Conservation (phyloP, 2,113 vertebrate genomes). For the Miniopterus natalensis region DNA sequence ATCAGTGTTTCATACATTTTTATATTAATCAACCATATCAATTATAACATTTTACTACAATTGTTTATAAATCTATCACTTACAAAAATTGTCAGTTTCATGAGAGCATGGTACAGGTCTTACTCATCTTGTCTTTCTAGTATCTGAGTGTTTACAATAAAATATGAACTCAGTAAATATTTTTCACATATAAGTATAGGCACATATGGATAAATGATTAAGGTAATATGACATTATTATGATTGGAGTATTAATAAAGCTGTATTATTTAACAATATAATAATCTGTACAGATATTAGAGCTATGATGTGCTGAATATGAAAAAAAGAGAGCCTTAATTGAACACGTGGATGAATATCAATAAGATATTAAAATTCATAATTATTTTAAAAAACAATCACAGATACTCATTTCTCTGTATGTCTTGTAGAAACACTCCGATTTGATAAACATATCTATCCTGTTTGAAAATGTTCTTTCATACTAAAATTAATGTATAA, state of each 20-base stretch:
- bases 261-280: not conserved
- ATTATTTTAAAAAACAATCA: conserved; percentile 40
- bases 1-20: not conserved
- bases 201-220: not conserved
- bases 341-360: not conserved
- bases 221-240: conserved; percentile 6
- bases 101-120: not conserved
- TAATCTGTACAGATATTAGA: conserved; percentile 10
- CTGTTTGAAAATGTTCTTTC: conserved; percentile 46
- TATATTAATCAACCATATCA: not conserved
- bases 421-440: not conserved
- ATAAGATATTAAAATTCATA: conserved; percentile 28
- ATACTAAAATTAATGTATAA: conserved; percentile 6
- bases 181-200: not conserved
- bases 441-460: conserved; percentile 40
- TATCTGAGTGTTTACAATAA: not conserved
- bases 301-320: not conserved
- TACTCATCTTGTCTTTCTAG: not conserved
- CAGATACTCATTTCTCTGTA: not conserved
- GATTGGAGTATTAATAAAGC: not conserved
- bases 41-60: not conserved
- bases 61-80: not conserved
- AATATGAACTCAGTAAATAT: not conserved
- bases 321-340: not conserved
- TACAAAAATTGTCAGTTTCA: not conserved